phyloP scores from a whole-genome alignment of 1,140 invertebrate genomes.

The Paraescarpia echinospica region DNA sequence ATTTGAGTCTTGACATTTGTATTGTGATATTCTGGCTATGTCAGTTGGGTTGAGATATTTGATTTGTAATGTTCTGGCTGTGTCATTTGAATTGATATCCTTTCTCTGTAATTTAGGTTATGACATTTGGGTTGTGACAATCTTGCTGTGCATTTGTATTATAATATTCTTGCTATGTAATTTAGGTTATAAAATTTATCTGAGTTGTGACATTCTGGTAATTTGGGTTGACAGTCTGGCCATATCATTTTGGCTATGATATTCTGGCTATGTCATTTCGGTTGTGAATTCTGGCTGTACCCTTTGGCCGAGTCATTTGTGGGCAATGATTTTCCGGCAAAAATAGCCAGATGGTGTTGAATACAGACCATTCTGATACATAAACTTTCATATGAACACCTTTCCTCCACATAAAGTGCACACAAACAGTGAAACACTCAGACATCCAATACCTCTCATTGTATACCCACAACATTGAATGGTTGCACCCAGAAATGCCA shows the following conservation, averaged over 20 bases:
- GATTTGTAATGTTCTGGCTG: no score
- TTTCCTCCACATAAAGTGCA: background rate
- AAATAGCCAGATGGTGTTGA: background rate
- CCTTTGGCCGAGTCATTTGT: background rate
- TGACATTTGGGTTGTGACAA: no score
- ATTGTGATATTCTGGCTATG: no score
- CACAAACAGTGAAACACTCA: no score
- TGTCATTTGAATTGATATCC: no score
- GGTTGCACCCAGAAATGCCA: background rate
- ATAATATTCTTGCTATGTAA: no score
- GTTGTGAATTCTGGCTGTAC: background rate
- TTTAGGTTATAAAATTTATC: background rate
- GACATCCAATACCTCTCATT: background rate
- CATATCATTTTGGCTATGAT: background rate
- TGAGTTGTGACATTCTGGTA: background rate
- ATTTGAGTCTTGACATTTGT: no score
- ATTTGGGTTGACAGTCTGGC: background rate
- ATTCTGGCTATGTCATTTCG: background rate
- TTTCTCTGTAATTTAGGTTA: no score
- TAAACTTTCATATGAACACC: background rate
- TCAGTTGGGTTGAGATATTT: no score
- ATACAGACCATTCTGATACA: no score
- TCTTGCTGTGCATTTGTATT: no score
- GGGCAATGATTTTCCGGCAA: background rate
- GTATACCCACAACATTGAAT: background rate